Percentiles rank a stretch among this genome's conserved stretches.
Conservation (phyloP, 2,888 invertebrate genomes). For the Athripsodes cinereus region DNA sequence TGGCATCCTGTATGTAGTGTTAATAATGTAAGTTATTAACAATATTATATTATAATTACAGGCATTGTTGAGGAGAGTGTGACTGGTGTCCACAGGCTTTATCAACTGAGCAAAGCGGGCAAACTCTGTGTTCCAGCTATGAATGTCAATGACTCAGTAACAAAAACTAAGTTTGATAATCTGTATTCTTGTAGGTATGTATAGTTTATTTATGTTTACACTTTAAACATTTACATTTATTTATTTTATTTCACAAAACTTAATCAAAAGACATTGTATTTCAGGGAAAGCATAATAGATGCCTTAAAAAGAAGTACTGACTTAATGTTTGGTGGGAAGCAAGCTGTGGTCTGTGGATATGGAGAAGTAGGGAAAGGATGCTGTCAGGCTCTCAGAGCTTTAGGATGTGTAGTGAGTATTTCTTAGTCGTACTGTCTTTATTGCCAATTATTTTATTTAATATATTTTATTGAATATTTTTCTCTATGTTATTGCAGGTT, state of each 20-base stretch:
- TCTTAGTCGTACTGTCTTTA: too few relatives aligned
- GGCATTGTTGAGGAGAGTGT: slow-evolving; percentile 97
- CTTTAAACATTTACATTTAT: too few relatives aligned
- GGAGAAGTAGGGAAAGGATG: slow-evolving; percentile 98
- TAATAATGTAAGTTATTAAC: not conserved
- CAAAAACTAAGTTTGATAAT: slow-evolving; percentile 97
- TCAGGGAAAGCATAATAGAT: slow-evolving; percentile 47
- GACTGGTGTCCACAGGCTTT: slow-evolving; percentile 94
- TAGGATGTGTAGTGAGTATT: slow-evolving; percentile 82
- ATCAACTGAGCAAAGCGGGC: slow-evolving; percentile 90
- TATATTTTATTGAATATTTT: not conserved
- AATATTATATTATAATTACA: slow-evolving; percentile 33
- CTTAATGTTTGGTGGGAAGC: slow-evolving; percentile 97
- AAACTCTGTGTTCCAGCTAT: slow-evolving; percentile 94
- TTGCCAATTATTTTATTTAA: not conserved
- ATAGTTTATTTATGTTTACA: not conserved
- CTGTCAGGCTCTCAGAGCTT: slow-evolving; percentile 88
- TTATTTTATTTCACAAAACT: too few relatives aligned
- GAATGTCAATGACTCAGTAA: slow-evolving; percentile 98
- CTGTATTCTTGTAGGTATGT: slow-evolving; percentile 82
- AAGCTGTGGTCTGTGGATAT: slow-evolving; percentile 93
- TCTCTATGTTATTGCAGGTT: too few relatives aligned
- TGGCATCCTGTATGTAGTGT: not conserved
- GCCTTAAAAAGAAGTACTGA: slow-evolving; percentile 87
- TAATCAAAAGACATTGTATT: slow-evolving; percentile 19